Base-by-base conservation (phyloP, 37 sponge, comb jelly and placozoan genomes). In the Eunapius fragilis region DNA sequence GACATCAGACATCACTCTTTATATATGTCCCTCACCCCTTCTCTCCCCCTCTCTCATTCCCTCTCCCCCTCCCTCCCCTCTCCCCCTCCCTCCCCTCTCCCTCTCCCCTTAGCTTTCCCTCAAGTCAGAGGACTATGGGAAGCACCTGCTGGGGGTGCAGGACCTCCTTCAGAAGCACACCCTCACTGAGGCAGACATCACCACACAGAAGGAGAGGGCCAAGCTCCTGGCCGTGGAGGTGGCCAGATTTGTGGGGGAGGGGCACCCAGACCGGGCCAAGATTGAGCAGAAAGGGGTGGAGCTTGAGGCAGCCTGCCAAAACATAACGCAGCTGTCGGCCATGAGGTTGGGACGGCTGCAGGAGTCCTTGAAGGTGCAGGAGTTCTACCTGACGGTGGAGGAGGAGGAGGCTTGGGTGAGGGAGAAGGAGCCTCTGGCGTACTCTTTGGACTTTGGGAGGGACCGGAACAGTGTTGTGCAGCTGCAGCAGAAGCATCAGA, bases 161-260 rank as follows among this genome's bases (percentile, higher is more conserved):
- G 95, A 96, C 74, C 90, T 98, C 7, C 82, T 98, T 25, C 95
- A 96, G 86, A 96, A 96, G 80, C 97, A 98, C 90, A 87, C 76
- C 2, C 83, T 96, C 0, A 10, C 80, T 11, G 99, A 96, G 73
- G 82, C 92, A 33, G 99, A 98, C 80, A 86, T 97, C 28, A 87
- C 73, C 33, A 81, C 89, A 35, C 76, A 87, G 68, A 80, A 45
- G 14, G 98, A 95, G 37, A 75, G 94, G 48, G 90, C 85, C 47
- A 91, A 89, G 38, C 27, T 45, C 31, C 85, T 97, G 30, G 82
- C 85, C 47, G 72, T 72, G 11, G 86, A 93, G 38, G 91, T 79
- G 12, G 31, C 25, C 10, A 81, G 68, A 48, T 90, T 86, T 32
- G 41, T 90, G 37, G 78, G 86, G 22, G 91, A 85, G 22, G 76